Evolutionary conservation across 2,113 vertebrate species (phyloP).

Genomic region (Indicator indicator): DNA sequence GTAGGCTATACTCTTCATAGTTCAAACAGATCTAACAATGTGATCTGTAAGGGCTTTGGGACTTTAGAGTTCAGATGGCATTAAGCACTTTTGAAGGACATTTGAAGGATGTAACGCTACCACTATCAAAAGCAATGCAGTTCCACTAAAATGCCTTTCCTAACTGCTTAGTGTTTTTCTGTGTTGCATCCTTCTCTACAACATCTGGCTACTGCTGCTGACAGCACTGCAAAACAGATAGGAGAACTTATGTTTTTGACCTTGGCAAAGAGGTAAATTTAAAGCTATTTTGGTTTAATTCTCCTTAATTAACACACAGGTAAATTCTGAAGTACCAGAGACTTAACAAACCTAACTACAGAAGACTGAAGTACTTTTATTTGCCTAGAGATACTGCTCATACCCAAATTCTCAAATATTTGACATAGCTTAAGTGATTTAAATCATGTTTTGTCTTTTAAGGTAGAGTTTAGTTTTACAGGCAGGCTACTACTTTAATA

Average conservation of each 20-base stretch:
- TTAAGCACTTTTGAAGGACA: background rate
- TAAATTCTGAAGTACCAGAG: background rate
- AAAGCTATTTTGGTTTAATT: background rate
- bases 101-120: background rate
- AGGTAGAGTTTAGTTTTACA: background rate
- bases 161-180: background rate
- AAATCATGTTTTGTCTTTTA: background rate
- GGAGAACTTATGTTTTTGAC: background rate
- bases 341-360: background rate
- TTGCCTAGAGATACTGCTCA: background rate
- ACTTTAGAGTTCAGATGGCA: background rate
- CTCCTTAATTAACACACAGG: background rate
- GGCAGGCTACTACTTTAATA: background rate
- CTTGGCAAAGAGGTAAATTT: background rate
- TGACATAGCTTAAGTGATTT: background rate
- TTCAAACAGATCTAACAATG: background rate
- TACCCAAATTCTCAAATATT: background rate
- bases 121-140: background rate
- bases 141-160: background rate
- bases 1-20: background rate
- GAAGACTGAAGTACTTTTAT: background rate
- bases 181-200: background rate
- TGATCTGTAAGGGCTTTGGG: background rate
- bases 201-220: background rate
- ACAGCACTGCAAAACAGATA: background rate